These are phyloP conservation scores for Salvelinus namaycush DNA, from an alignment of 2,113 vertebrate genomes.

Conservation along the genomic window DNA sequence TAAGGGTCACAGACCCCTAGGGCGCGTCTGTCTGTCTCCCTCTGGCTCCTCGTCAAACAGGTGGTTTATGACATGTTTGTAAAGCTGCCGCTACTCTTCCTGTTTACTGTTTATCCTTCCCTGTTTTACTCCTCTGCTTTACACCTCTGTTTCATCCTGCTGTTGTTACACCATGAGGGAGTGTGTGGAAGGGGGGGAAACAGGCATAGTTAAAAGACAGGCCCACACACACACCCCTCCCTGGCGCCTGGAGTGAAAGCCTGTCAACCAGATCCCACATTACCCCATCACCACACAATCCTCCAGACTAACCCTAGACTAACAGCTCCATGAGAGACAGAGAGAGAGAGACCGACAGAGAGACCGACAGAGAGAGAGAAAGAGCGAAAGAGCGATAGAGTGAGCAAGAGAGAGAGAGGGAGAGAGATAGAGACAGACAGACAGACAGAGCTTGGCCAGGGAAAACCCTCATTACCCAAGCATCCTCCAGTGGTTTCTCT, in stretches of 20 bases:
- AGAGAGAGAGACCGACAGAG: not conserved
- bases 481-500: conserved; percentile 45
- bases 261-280: conserved; percentile 20
- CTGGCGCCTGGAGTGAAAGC: conserved; percentile 23
- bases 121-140: conserved; percentile 7
- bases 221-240: conserved; percentile 17
- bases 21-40: not conserved
- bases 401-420: conserved; percentile 15
- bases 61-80: conserved; percentile 69
- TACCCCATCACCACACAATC: conserved; percentile 27
- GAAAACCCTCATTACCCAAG: conserved; percentile 52
- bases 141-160: conserved; percentile 5
- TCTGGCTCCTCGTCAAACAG: conserved; percentile 42
- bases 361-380: not conserved
- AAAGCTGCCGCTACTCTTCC: conserved; percentile 64
- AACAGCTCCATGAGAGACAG: not conserved
- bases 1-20: too few species aligned
- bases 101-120: conserved; percentile 45
- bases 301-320: not conserved
- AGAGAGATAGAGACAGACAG: not conserved
- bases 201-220: not conserved
- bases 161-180: conserved; percentile 40
- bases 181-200: conserved; percentile 19
- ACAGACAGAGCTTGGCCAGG: conserved; percentile 23
- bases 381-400: not conserved